Evolutionary conservation across 2,113 vertebrate genomes (phyloP), one percentile per base, ranked within the genome.

Genomic region (Erinaceus europaeus): DNA sequence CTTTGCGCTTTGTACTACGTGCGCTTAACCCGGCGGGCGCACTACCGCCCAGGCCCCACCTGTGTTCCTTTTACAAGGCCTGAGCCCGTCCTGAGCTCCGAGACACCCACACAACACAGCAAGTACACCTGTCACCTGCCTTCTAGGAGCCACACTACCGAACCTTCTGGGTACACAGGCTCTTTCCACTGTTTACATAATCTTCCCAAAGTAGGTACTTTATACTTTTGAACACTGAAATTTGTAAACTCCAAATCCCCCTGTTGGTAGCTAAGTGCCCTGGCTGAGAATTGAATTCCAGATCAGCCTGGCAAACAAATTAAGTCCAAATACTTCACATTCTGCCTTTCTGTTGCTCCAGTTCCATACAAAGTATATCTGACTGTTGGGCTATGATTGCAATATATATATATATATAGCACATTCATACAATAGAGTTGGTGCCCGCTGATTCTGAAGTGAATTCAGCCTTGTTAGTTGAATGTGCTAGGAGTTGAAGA

Each of bases 141-240:
- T 53, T 38, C 38, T 21, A 23, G 46, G 46, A 15, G 46, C 15
- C 46, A 23, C 27, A 42, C 32, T 4, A 38, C 48, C 59, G 8
- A 42, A 42, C 50, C 67, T 88, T 76, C 15, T 38, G 15, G 32
- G 15, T 48, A 55, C 23, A 5, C 9, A 34, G 1, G 14, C 29
- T 12, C 11, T 7, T 81, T 57, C 32, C 62, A 9, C 38, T 79
- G 55, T 34, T 83, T 9, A 48, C 29, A 48, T 27, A 23, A n/a
- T n/a, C 36, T n/a, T 62, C 77, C 40, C 25, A 80, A 76, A 65
- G 29, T 25, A 57, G 18, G 1, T 59, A 13, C 65, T 61, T 84
- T 61, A 44, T 57, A 52, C 44, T 68, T 34, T 9, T 68, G 59
- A 83, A 82, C 91, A 46, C 27, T 27, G 32, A 72, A 67, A 29